phyloP scores from a whole-genome alignment of 2,888 invertebrate genomes.

The Oscheius sp. region DNA sequence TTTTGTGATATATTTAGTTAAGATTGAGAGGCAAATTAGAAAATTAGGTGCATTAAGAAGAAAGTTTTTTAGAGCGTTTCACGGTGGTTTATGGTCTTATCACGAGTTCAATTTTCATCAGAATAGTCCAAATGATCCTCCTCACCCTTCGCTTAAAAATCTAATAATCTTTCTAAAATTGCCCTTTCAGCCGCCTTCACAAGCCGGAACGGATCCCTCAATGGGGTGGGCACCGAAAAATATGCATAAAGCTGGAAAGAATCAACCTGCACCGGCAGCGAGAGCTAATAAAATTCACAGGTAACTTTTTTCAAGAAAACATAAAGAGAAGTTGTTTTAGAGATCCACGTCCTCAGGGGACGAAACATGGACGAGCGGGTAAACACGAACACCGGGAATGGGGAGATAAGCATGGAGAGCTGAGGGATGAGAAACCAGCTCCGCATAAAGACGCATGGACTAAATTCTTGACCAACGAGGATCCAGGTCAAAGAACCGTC shows the following conservation, averaged over 20 bases:
- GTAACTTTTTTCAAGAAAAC: neutral
- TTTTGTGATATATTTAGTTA: no score
- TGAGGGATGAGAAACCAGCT: slow-evolving; percentile 66
- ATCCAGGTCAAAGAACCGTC: slow-evolving; percentile 56
- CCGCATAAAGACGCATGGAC: slow-evolving; percentile 69
- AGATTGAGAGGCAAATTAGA: no score
- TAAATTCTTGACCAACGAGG: slow-evolving; percentile 62
- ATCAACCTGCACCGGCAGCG: slow-evolving; percentile 66
- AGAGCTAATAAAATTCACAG: slow-evolving; percentile 62
- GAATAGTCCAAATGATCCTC: neutral
- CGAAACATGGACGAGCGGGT: slow-evolving; percentile 64
- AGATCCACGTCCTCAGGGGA: slow-evolving; percentile 54
- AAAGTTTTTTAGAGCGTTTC: no score
- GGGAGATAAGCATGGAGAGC: slow-evolving; percentile 69
- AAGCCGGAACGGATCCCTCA: slow-evolving; percentile 67
- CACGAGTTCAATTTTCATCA: no score
- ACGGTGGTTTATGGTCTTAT: no score
- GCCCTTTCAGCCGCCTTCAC: slow-evolving; percentile 60
- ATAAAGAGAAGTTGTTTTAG: slow-evolving; percentile 32
- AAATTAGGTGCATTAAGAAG: no score
- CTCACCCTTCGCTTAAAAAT: no score
- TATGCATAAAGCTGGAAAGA: slow-evolving; percentile 62
- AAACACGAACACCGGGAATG: slow-evolving; percentile 67
- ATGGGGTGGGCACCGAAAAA: slow-evolving; percentile 69
- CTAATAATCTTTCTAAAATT: neutral